Evolutionary conservation across 2,797 vertebrate species (phyloP), one percentile per base, ranked within the genome.

Genomic region (Anisognathus igniventris): DNA sequence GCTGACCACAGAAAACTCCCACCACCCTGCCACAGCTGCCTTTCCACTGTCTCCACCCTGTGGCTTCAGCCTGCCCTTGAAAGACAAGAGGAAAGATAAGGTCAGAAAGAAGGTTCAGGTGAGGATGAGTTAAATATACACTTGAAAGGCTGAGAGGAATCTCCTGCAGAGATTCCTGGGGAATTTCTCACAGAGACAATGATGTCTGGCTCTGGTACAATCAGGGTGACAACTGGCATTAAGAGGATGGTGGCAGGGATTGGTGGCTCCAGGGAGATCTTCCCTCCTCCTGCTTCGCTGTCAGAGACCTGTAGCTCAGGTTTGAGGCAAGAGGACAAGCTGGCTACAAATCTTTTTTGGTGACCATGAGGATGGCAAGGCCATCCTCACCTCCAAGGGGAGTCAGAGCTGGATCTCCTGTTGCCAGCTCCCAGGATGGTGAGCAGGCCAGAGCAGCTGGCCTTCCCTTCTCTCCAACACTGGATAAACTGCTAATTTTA

Each of bases 401-500:
- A 58, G 51, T 4, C 0, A 1, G 40, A 88, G 40, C n/a, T 66
- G 60, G 28, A 19, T 74, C 7, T 37, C 12, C 21, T 50, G 30
- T 21, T 2, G 4, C 51, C 85, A 91, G 31, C 67, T 85, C 67
- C 51, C 78, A 76, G 72, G 57, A 77, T 3, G 0, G 2, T 1
- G 7, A 64, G 31, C 22, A 12, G 65, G 31, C 35, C 53, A 51
- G 72, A 62, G 60, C 53, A 83, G 27, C n/a, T 91, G 68, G 24
- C 66, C 0, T 12, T 40, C 17, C n/a, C 50, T 76, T 37, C 68
- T 60, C 48, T 20, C 45, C 18, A 27, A 1, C 0, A 0, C 54
- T 71, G 90, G 54, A 64, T 45, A 91, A 92, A 50, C 50, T 81
- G 42, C 61, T 90, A 33, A 93, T 90, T 93, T 95, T 92, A 95